Base-by-base conservation (phyloP, 2,888 invertebrate species). In the Cremastinae sp. region DNA sequence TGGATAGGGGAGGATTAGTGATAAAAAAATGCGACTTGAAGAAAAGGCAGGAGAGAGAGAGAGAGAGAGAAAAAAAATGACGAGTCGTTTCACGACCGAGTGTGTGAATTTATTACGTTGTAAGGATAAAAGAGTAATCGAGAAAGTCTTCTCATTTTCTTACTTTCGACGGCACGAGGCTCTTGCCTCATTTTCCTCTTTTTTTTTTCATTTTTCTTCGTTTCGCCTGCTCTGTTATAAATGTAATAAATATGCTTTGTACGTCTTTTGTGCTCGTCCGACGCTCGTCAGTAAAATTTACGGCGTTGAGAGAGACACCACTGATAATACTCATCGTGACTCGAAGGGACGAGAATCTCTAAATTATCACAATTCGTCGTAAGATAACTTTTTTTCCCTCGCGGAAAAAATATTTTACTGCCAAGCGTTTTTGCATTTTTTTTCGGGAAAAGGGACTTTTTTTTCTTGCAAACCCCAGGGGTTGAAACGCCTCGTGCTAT, bases 21-120 rank as follows among this genome's bases (percentile, higher is more conserved):
- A 28, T 1, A 45, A 22, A 47, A 18, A 51, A 10, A 68, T 34
- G 36, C 34, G 14, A 49, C 10, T n/a, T n/a, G n/a, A n/a, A n/a
- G 2, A 51, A 9, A 22, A 53, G 47, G 51, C 28, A 28, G 14
- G n/a, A 22, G 53, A 38, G 56, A 66, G 61, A 62, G 36, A 64
- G 38, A 49, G 28, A 34, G 38, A 74, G 43, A 16, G 54, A 59
- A 10, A 45, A 65, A 28, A 61, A 45, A 54, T n/a, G n/a, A n/a
- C n/a, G n/a, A 9, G 10, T 62, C 58, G 38, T 54, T 61, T 53
- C 54, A 69, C 54, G 65, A 38, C 14, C 18, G 56, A 75, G 62
- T 34, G 74, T 78, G 78, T 71, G 74, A 75, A 78, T 68, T 77
- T 58, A 59, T 66, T 34, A 61, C 73, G 75, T 69, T 74, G 62